Evolutionary conservation across 2,797 vertebrate genomes (phyloP).

Genomic region (Hyperoplus immaculatus): DNA sequence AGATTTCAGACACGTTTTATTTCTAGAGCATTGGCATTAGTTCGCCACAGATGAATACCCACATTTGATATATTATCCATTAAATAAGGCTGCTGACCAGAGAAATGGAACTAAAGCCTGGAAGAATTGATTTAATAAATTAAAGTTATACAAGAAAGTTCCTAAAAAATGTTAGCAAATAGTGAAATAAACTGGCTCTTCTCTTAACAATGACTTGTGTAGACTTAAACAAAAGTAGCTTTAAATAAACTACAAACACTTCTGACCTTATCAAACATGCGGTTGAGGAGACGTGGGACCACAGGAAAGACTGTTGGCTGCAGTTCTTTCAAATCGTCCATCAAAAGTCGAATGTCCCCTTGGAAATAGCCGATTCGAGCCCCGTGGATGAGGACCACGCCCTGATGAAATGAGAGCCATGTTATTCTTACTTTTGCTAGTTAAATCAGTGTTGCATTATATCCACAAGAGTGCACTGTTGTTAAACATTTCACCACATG

Average conservation of each 20-base stretch:
- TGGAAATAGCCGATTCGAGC: conserved; percentile 97
- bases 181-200: neutral
- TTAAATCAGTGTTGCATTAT: neutral
- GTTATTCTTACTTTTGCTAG: neutral
- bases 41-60: neutral
- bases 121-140: neutral
- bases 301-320: conserved; percentile 96
- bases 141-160: neutral
- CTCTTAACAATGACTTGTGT: neutral
- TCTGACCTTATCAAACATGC: conserved; percentile 97
- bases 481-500: neutral
- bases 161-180: neutral
- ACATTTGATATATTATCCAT: neutral
- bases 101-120: neutral
- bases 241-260: neutral
- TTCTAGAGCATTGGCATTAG: neutral
- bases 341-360: conserved; percentile 95
- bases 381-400: conserved; percentile 92
- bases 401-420: conserved; percentile 73
- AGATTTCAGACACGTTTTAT: neutral
- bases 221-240: neutral
- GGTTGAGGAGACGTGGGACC: conserved; percentile 95
- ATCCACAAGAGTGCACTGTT: conserved; percentile 45
- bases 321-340: conserved; percentile 96
- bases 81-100: neutral